Evolutionary conservation across 1,140 invertebrate genomes (phyloP), one percentile per base, ranked within the genome.

Genomic region (Diploscapter pachys): DNA sequence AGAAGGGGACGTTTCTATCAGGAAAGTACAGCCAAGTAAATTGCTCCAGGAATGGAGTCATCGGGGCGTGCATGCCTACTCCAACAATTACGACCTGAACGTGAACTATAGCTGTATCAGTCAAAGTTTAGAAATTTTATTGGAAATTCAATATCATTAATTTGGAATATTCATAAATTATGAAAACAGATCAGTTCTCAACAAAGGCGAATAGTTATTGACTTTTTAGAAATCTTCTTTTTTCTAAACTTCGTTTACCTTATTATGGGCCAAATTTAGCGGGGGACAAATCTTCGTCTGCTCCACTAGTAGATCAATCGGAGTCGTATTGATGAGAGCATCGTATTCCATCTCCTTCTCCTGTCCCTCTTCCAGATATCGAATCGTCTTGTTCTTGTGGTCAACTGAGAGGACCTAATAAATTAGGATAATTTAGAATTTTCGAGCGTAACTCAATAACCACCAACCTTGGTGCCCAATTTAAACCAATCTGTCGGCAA

Each of bases 1-100:
- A 85, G 75, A 85, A 85, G 53, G 84, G 85, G 72, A 85, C 85
- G 31, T 78, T 72, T 9, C 73, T 80, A 65, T 86, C 85, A 61
- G 84, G 83, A 69, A 85, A 85, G 71, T 85, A 85, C 50, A 85
- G 76, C 84, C 84, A 85, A 48, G 85, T 86, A 79, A 81, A 84
- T 49, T 76, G 78, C 71, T 85, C 63, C 13, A 78, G 70, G 67
- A 81, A 75, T 72, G 82, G 78, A 50, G 85, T 81, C 74, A 85
- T 82, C 63, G 85, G 83, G 48, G 82, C 70, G 50, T 80, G 70
- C 55, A 86, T 71, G 6, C 84, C 84, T 59, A 85, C 78, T 56
- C 84, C 84, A 62, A 85, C 79, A 66, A 85, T 81, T 64, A 84
- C 82, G 5, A 85, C 81, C 80, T 83, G 63, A 48, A 81, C 31